Evolutionary conservation across 2,113 vertebrate species (phyloP).

Genomic region (Zeus faber): DNA sequence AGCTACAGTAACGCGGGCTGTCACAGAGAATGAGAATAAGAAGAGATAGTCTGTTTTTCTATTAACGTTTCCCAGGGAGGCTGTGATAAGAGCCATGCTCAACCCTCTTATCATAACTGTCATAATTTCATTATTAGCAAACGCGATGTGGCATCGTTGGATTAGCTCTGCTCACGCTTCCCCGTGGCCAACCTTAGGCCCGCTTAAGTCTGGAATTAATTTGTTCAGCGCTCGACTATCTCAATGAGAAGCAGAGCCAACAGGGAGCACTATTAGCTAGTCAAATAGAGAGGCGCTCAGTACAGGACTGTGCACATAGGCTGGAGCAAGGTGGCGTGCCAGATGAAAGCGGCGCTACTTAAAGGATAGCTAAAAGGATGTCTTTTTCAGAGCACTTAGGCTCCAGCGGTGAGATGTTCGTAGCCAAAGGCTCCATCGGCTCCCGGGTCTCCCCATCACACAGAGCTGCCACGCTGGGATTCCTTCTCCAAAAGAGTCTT

Average conservation of each 20-base stretch:
- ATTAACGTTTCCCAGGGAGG: slow-evolving; percentile 16
- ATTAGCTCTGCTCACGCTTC: slow-evolving; percentile 32
- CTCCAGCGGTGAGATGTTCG: slow-evolving; percentile 33
- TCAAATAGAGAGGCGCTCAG: slow-evolving; percentile 11
- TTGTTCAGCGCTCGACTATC: slow-evolving; percentile 4
- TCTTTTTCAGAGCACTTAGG: slow-evolving; percentile 38
- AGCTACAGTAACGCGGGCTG: slow-evolving; percentile 24
- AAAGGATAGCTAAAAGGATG: slow-evolving; percentile 31
- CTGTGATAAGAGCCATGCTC: slow-evolving; percentile 17
- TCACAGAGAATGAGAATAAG: slow-evolving; percentile 18
- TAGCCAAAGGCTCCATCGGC: not conserved
- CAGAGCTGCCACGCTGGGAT: no score
- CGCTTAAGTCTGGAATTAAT: slow-evolving; percentile 43
- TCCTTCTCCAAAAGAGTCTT: not conserved
- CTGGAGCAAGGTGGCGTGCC: slow-evolving; percentile 22
- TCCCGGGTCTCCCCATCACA: no score
- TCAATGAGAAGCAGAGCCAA: slow-evolving; percentile 6
- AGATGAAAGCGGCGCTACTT: slow-evolving; percentile 65
- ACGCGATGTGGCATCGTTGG: slow-evolving; percentile 10
- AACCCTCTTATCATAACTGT: slow-evolving; percentile 31
- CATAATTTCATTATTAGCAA: slow-evolving; percentile 41
- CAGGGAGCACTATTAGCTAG: slow-evolving; percentile 11
- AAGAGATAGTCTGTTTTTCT: slow-evolving; percentile 24
- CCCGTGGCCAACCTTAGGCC: slow-evolving; percentile 16
- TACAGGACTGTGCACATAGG: slow-evolving; percentile 6